These are phyloP conservation scores for Aegypius monachus DNA, from an alignment of 2,113 vertebrate genomes.

Conservation along the genomic window DNA sequence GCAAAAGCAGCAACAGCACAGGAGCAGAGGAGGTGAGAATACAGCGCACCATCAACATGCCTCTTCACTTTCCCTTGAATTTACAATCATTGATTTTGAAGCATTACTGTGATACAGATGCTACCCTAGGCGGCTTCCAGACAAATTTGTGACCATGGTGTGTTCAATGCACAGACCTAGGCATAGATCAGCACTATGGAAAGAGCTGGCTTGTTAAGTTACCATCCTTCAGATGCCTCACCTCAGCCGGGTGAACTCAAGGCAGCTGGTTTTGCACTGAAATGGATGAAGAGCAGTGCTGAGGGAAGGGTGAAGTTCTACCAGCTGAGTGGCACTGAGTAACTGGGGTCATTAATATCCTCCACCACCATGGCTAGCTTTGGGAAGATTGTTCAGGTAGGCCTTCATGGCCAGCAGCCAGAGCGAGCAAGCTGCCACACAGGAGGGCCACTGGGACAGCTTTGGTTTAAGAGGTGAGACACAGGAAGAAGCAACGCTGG, in stretches of 20 bases:
- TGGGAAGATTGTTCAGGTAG: not conserved
- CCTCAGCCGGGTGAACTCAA: not conserved
- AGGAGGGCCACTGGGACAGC: not conserved
- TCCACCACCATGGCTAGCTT: not conserved
- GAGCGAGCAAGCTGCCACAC: not conserved
- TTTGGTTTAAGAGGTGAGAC: slow-evolving; percentile 30
- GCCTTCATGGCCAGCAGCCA: not conserved
- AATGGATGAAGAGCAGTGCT: not conserved
- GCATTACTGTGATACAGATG: not conserved
- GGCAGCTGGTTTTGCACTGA: not conserved
- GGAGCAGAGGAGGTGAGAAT: not conserved
- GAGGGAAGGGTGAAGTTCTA: not conserved
- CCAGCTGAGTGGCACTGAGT: not conserved
- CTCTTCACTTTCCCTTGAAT: not conserved
- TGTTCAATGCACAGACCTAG: not conserved
- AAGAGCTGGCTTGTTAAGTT: not conserved
- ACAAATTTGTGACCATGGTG: not conserved
- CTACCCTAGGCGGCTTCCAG: not conserved
- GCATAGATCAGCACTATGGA: not conserved
- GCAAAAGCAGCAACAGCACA: not conserved
- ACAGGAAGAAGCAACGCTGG: slow-evolving; percentile 30
- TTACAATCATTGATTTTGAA: not conserved
- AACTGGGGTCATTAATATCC: not conserved
- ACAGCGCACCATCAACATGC: accelerated
- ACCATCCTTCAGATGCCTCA: not conserved